A percentile compares a stretch with the other conserved stretches of the same genome.
phyloP scores from a whole-genome alignment of 1,140 invertebrate species.

The roundworm (Caenorhabditis elegans) region WBcel235 BX284602.5:6030001-6030500 shows the following conservation, averaged over 20 bases:
- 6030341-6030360: not conserved
- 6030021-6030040: not conserved
- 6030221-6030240: constrained; percentile 8
- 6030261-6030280: not conserved
- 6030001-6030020: too few species aligned
- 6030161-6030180: constrained; percentile 7
- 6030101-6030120: constrained; percentile 15
- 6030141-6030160: constrained; percentile 5
- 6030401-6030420: too few species aligned
- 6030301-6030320: constrained; percentile 22
- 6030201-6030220: not conserved
- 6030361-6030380: too few species aligned
- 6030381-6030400: too few species aligned
- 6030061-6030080: constrained; percentile 8
- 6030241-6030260: constrained; percentile 1
- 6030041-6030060: constrained; percentile 23
- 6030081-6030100: constrained; percentile 26
- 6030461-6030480: too few species aligned
- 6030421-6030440: too few species aligned
- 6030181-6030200: constrained; percentile 20
- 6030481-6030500: too few species aligned
- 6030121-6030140: not conserved
- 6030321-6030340: constrained; percentile 25
- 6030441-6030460: too few species aligned
- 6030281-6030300: constrained; percentile 21